A percentile compares a stretch with the other conserved stretches of the same genome.
Evolutionary conservation across 2,888 invertebrate species (phyloP).

Genomic region (Tipula confusa): DNA sequence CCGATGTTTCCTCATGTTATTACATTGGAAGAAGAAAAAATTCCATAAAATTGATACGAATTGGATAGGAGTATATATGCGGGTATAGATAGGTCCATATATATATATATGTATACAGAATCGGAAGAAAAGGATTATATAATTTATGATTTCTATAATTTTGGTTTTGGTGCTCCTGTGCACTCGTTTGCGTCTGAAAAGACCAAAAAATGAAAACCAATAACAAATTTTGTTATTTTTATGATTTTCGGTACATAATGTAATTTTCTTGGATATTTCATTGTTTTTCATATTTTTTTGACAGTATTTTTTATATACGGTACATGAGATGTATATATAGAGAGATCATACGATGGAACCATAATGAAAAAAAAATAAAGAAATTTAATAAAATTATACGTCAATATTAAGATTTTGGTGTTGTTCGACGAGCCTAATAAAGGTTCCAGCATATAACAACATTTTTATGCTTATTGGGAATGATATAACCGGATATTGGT

Average conservation of each 20-base stretch:
- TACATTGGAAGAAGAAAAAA: not conserved
- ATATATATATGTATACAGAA: not conserved
- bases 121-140: not conserved
- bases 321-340: not conserved
- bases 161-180: constrained; percentile 4
- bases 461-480: not conserved
- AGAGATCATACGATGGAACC: not conserved
- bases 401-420: not conserved
- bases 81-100: not conserved
- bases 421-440: not conserved
- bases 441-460: not conserved
- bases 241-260: not conserved
- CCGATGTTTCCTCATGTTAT: not conserved
- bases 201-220: not conserved
- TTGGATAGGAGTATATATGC: not conserved
- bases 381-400: constrained; percentile 25
- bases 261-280: constrained; percentile 20
- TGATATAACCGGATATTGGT: not conserved
- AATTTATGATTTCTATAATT: constrained; percentile 25
- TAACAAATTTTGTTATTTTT: constrained; percentile 17
- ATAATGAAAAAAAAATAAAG: not conserved
- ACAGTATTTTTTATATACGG: not conserved
- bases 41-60: constrained; percentile 25
- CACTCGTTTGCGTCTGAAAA: not conserved
- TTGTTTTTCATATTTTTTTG: constrained; percentile 25